Conservation (phyloP, 2,797 vertebrate genomes). For the Pangasius djambal region DNA sequence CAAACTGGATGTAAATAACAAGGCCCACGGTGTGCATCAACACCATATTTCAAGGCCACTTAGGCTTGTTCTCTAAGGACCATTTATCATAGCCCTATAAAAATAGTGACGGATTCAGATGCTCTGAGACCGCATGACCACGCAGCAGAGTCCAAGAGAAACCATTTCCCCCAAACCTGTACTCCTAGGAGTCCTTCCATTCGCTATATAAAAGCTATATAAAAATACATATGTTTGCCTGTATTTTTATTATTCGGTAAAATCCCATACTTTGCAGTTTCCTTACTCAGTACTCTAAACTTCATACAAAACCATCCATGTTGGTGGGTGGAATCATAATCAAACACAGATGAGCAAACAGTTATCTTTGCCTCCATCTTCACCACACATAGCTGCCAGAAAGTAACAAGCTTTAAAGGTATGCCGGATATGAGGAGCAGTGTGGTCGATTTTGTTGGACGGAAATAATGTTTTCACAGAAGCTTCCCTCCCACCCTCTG, state of each 20-base stretch:
- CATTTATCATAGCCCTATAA: slow-evolving; percentile 57
- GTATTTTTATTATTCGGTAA: slow-evolving; percentile 44
- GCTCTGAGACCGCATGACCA: slow-evolving; percentile 41
- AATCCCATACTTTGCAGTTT: slow-evolving; percentile 33
- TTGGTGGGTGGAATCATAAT: slow-evolving; percentile 45
- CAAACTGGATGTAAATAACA: slow-evolving; percentile 54
- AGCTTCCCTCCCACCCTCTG: slow-evolving; percentile 55
- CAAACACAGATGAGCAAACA: slow-evolving; percentile 34
- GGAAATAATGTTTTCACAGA: slow-evolving; percentile 59
- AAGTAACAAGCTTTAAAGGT: slow-evolving; percentile 48
- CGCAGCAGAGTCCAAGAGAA: slow-evolving; percentile 48
- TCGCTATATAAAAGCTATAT: slow-evolving; percentile 23
- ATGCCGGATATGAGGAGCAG: slow-evolving; percentile 43
- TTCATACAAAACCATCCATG: slow-evolving; percentile 15
- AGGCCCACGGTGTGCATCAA: slow-evolving; percentile 55
- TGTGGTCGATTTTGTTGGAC: slow-evolving; percentile 64
- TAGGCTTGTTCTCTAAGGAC: slow-evolving; percentile 53
- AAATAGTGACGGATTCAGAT: slow-evolving; percentile 51
- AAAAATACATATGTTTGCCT: slow-evolving; percentile 36
- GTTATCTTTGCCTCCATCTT: slow-evolving; percentile 45
- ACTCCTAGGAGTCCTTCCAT: slow-evolving; percentile 40
- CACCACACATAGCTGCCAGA: slow-evolving; percentile 47
- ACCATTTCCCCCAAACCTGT: slow-evolving; percentile 34
- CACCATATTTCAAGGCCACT: slow-evolving; percentile 58
- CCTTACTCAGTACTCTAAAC: neutral